Base-by-base conservation (phyloP, 2,888 invertebrate species). In the Drosophila nigritarsus region DNA sequence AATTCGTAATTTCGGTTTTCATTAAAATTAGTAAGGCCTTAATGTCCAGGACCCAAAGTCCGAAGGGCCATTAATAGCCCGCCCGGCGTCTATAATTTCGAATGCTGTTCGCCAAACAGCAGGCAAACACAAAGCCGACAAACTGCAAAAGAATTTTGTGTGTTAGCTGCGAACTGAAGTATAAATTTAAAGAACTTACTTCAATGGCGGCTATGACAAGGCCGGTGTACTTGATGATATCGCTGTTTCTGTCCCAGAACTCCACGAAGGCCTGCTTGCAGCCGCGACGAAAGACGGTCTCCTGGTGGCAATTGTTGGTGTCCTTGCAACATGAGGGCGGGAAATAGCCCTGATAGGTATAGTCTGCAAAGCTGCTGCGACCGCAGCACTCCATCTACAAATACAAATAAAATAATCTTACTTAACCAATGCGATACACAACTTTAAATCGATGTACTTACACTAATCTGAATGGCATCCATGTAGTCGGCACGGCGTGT, bases 101-200 rank as follows among this genome's bases (percentile, higher is more conserved):
- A 93, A 98, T 97, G 91, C 97, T 96, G 92, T 97, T 96, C 82
- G 97, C 97, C 92, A 98, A 94, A 91, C 97, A 98, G 92, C 98
- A 96, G 64, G 98, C 96, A 93, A 98, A 97, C 87, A 97, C 94
- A 70, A 97, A 96, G 70, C 96, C 96, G 83, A 96, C 94, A 80
- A 96, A 94, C 96, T 96, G 82, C 20, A 84, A 85, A 2, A 2
- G 34, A 40, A 20, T 6, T 30, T 15, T 1, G 2, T 15, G 29
- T 15, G 30, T 42, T 42, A 42, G 56, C 9, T 27, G 56, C 29
- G 15, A 42, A 1, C 15, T 4, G 24, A 4, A 56, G 20, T 20
- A 56, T 6, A 42, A 9, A 20, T 15, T 2, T 7, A 8, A 30
- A 38, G 8, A n/a, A 73, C 78, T 92, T 89, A 96, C 96, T 95